Base-by-base conservation (phyloP, 1,140 invertebrate genomes). In the Sweltsa coloradensis region DNA sequence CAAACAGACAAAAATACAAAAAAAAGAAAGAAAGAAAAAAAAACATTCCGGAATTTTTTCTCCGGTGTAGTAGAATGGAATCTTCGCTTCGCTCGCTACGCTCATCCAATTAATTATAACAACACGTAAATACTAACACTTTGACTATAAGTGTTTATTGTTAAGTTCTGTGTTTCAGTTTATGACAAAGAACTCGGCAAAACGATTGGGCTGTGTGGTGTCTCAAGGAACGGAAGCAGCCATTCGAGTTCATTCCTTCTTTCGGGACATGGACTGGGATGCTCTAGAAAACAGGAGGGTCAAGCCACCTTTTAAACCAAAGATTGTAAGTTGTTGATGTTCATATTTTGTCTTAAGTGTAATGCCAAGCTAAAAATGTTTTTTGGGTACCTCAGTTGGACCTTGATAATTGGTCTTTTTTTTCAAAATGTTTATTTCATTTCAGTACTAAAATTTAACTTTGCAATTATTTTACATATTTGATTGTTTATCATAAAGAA, bases 141-240 rank as follows among this genome's bases (percentile, higher is more conserved):
- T 31, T 7, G 7, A 31, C 27, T n/a, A 7, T n/a, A 31, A 31
- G n/a, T 31, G 27, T 31, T 31, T 31, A 7, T n/a, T 31, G 7
- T 31, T n/a, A 31, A 9, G 27, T 31, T 31, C 27, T 31, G 7
- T 31, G 43, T 54, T 58, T 68, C 73, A 95, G 68, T 97, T 99
- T 66, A 97, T 99, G 85, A 98, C 93, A 25, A 98, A 99, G 69
- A 96, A 94, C 75, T 89, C 94, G 14, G 78, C 83, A 41, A 91
- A 89, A 57, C 78, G 96, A 55, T 73, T 99, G 42, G 96, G 96
- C 41, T 97, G 93, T 70, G 83, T 87, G 2, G 64, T 67, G 23
- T 68, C 70, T 19, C 78, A 90, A 63, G 79, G 82, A 19, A 74
- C 78, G 47, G 89, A 90, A 66, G 78, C 76, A 51, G 89, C 92